phyloP scores from a whole-genome alignment of 2,888 invertebrate species.

The Chouioia cunea region DNA sequence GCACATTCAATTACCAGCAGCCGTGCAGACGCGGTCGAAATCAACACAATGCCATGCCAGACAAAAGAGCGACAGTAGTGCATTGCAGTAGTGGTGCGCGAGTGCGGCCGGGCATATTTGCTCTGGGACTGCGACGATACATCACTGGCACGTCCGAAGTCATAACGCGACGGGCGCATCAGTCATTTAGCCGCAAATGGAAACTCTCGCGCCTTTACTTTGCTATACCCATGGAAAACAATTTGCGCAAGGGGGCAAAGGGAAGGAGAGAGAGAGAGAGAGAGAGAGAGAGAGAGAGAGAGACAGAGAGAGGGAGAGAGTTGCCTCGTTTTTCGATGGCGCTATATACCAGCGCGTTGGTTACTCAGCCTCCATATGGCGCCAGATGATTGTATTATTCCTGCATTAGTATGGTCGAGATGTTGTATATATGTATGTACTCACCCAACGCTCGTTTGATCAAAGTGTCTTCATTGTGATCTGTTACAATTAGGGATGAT shows the following conservation, averaged over 20 bases:
- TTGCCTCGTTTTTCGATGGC: too few relatives aligned
- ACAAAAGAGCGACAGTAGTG: conserved; percentile 13
- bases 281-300: neutral
- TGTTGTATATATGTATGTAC: neutral
- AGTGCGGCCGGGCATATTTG: neutral
- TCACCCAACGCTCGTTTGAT: too few relatives aligned
- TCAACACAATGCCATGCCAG: conserved; percentile 1
- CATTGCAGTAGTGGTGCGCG: too few relatives aligned
- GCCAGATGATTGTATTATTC: conserved; percentile 34
- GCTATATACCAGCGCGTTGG: neutral
- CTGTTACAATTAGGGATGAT: too few relatives aligned
- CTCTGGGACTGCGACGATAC: conserved; percentile 54
- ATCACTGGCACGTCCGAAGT: conserved; percentile 62
- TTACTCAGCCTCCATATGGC: conserved; percentile 19
- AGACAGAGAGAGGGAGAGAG: neutral
- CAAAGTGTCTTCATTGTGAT: too few relatives aligned
- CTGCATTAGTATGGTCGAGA: conserved; percentile 24
- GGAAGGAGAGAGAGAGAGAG: neutral
- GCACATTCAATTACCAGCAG: too few relatives aligned
- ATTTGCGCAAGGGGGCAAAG: conserved; percentile 22
- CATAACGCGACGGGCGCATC: conserved; percentile 62
- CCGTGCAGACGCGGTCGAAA: conserved; percentile 19
- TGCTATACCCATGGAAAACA: conserved; percentile 30
- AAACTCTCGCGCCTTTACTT: conserved; percentile 54
- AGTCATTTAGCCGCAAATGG: conserved; percentile 66